Percentiles rank a stretch among this genome's conserved stretches.
These are phyloP conservation scores for Tympanoctomys barrerae DNA, from an alignment of 2,797 vertebrate genomes.

Conservation along the genomic window DNA sequence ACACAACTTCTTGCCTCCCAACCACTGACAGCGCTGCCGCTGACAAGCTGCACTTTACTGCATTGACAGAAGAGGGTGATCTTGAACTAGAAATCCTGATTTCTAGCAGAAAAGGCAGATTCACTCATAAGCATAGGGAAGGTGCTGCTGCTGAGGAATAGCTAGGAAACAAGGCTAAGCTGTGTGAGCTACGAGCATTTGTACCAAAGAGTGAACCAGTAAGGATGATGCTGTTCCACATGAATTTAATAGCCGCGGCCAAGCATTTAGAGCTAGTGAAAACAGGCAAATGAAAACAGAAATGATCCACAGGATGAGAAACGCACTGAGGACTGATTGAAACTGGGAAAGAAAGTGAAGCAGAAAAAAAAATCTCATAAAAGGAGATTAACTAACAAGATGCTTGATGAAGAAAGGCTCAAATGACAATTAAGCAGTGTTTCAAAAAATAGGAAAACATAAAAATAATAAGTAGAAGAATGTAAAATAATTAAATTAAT, in stretches of 20 bases:
- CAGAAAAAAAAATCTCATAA: neutral
- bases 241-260: neutral
- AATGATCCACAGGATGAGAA: neutral
- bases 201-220: neutral
- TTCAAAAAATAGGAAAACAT: neutral
- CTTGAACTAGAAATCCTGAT: constrained; percentile 11
- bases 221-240: neutral
- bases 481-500: neutral
- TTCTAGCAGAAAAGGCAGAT: neutral
- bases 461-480: neutral
- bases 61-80: constrained; percentile 26
- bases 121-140: neutral
- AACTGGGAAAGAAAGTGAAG: neutral
- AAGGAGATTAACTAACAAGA: constrained; percentile 17
- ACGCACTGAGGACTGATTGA: neutral
- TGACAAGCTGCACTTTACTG: neutral
- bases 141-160: neutral
- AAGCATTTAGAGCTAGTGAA: neutral
- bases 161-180: neutral
- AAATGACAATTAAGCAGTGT: neutral
- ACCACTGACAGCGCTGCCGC: neutral
- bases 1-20: neutral
- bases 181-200: neutral
- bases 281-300: neutral
- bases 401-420: neutral